Conservation (phyloP, 2,888 invertebrate genomes). For the Machimus atricapillus region DNA sequence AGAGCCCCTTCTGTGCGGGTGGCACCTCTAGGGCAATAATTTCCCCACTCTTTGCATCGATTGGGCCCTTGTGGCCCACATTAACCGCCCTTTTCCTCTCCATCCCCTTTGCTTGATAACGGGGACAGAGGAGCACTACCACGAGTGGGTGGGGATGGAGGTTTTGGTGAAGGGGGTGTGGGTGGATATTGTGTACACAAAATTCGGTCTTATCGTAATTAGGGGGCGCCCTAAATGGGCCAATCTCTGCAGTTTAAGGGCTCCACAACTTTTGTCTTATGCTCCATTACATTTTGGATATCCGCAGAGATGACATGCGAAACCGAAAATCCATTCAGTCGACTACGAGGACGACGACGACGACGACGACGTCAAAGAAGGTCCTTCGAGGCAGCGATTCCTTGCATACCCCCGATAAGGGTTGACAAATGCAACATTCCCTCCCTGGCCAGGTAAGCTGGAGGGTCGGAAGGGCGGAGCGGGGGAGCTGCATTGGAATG, state of each 20-base stretch:
- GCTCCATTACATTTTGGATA: background rate
- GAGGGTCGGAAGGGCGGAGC: background rate
- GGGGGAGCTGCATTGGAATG: background rate
- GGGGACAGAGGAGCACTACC: background rate
- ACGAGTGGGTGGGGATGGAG: background rate
- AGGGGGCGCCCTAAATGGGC: background rate
- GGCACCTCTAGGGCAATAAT: background rate
- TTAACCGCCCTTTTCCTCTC: background rate
- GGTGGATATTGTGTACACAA: background rate
- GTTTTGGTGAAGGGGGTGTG: too few relatives aligned
- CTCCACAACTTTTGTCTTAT: background rate
- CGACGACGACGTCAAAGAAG: background rate
- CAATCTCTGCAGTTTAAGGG: background rate
- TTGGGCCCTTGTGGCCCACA: background rate
- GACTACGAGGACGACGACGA: background rate
- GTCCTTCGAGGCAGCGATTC: background rate
- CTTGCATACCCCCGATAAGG: background rate
- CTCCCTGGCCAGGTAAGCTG: background rate
- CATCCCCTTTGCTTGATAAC: background rate
- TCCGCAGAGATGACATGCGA: background rate
- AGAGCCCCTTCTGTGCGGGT: background rate
- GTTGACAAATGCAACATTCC: background rate
- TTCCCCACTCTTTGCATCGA: background rate
- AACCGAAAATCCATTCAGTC: background rate
- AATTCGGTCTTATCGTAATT: slow-evolving; percentile 1